phyloP scores from a whole-genome alignment of 2,888 invertebrate genomes.

The Hirtodrosophila histrioides region DNA sequence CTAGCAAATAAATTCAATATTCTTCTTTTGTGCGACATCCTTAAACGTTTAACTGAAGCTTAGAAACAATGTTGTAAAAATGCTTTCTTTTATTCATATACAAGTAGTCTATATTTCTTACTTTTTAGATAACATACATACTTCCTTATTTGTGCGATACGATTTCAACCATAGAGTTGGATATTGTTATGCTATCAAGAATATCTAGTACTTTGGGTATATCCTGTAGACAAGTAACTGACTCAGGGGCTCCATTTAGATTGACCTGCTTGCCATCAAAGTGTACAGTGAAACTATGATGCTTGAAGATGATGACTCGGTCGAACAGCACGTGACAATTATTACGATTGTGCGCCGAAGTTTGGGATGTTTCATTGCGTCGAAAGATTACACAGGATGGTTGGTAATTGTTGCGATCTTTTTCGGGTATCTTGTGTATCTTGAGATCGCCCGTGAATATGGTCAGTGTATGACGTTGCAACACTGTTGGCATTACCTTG shows the following conservation, averaged over 20 bases:
- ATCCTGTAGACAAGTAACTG: conserved; percentile 76
- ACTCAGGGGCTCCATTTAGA: conserved; percentile 82
- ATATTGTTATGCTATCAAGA: conserved; percentile 78
- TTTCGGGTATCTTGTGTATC: conserved; percentile 72
- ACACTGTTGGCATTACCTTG: conserved; percentile 56
- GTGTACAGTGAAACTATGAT: conserved; percentile 78
- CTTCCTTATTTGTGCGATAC: conserved; percentile 1
- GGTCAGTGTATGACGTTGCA: conserved; percentile 58
- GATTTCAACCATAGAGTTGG: conserved; percentile 72
- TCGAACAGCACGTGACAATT: conserved; percentile 77
- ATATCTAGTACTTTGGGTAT: conserved; percentile 82
- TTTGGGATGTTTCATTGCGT: conserved; percentile 32
- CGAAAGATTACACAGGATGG: conserved; percentile 82
- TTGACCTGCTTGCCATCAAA: conserved; percentile 82
- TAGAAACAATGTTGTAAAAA: too few species aligned
- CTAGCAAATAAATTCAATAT: too few species aligned
- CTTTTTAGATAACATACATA: neutral
- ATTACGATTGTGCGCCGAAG: conserved; percentile 26
- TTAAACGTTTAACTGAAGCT: neutral
- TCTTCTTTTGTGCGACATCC: neutral
- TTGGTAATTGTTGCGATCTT: conserved; percentile 80
- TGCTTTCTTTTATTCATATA: too few species aligned
- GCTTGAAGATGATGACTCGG: conserved; percentile 81
- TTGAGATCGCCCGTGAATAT: conserved; percentile 79
- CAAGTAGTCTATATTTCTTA: neutral